Evolutionary conservation across 2,888 invertebrate genomes (phyloP), one percentile per base, ranked within the genome.

Genomic region (Dendrolimus pini): DNA sequence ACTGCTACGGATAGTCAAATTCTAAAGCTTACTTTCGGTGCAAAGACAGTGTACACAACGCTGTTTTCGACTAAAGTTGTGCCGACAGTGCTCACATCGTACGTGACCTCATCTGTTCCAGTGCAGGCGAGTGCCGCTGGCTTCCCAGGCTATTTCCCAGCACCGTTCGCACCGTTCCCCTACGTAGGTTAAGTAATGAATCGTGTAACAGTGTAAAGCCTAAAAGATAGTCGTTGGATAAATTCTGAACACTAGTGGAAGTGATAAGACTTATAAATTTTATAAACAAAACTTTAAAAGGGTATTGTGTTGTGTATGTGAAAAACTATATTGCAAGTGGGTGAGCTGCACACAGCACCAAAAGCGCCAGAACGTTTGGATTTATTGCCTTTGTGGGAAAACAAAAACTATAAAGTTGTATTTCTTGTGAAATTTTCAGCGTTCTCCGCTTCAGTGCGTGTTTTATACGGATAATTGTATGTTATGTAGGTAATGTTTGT

Each of bases 11-110:
- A 95, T 63, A 96, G 96, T 69, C 95, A 96, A 84, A 90, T 97
- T 57, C 85, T 97, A 62, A 96, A 97, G 82, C 86, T 97, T 66
- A 97, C 96, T 10, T 97, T 97, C 77, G 97, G 97, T n/a, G 97
- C 97, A 47, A 96, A 96, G 81, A 97, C 97, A 0, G 94, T 96
- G 0, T 95, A 95, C 77, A 97, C 97, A 8, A 97, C 97, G 1
- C 91, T 97, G 60, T 96, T 94, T 80, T 95, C 96, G 2, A 96
- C 97, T 53, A 94, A 93, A 71, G 94, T 97, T 54, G 94, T 97
- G 54, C 96, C 97, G 8, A 96, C 96, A 0, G 91, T 94, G 56
- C 80, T 97, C 61, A 97, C 97, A n/a, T 94, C 95, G 13, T 96
- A 95, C 76, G 92, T 97, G 63, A 97, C 97, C 7, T 94, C 95